phyloP scores from a whole-genome alignment of 1,140 invertebrate genomes.

The Drosophila mayri region DNA sequence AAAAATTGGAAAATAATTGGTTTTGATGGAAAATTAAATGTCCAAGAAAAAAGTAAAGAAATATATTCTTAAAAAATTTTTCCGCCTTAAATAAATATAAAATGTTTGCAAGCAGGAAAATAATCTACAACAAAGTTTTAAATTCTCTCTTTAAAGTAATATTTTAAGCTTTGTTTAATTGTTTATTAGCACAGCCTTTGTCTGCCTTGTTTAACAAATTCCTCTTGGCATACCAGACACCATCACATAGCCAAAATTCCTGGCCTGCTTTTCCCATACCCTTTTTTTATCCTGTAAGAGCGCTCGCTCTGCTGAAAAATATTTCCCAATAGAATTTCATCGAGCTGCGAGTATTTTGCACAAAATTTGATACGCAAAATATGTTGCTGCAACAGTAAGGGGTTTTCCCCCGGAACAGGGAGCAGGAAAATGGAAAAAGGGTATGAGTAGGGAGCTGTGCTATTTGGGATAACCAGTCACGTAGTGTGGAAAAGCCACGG shows the following conservation, averaged over 20 bases:
- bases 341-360: constrained; percentile 71
- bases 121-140: background rate
- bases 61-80: background rate
- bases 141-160: background rate
- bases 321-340: constrained; percentile 81
- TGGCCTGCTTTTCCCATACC: constrained; percentile 25
- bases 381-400: constrained; percentile 57
- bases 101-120: background rate
- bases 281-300: constrained; percentile 8
- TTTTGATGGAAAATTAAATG: background rate
- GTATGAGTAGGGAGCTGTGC: background rate
- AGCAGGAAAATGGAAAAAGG: background rate
- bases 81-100: too few species aligned
- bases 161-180: background rate
- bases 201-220: background rate
- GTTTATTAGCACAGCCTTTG: background rate
- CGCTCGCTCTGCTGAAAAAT: constrained; percentile 28
- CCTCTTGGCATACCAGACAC: background rate
- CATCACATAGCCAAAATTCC: constrained; percentile 15
- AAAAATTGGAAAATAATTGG: background rate
- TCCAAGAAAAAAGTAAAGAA: background rate
- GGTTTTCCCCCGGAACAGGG: background rate
- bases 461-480: constrained; percentile 65
- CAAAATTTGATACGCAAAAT: constrained; percentile 78
- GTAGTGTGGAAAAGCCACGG: constrained; percentile 51